phyloP scores from a whole-genome alignment of 2,113 vertebrate species.

The Melanotaenia duboulayi region DNA sequence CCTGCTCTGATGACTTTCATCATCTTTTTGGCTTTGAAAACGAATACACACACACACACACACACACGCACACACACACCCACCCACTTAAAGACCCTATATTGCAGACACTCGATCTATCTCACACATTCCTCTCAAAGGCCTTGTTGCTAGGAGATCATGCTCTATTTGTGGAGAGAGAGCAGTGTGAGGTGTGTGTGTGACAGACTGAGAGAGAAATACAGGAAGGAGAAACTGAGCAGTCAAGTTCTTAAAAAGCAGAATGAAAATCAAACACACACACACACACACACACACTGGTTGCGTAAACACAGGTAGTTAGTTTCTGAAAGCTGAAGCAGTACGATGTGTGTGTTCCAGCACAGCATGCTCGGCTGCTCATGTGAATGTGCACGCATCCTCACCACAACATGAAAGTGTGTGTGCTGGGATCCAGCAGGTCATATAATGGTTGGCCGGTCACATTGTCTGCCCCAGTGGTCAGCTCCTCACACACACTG shows the following conservation, averaged over 20 bases:
- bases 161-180: constrained; percentile 71
- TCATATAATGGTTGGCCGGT: constrained; percentile 66
- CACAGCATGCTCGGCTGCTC: constrained; percentile 34
- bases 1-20: constrained; percentile 56
- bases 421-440: constrained; percentile 58
- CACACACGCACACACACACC: constrained; percentile 11
- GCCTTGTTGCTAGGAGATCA: constrained; percentile 77
- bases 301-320: not conserved
- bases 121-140: constrained; percentile 62
- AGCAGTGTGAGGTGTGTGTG: constrained; percentile 3
- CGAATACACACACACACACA: constrained; percentile 14
- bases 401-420: constrained; percentile 4
- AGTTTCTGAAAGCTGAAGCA: constrained; percentile 13
- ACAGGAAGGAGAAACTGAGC: constrained; percentile 32
- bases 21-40: constrained; percentile 55
- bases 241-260: constrained; percentile 47
- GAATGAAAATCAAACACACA: constrained; percentile 12
- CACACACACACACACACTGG: constrained; percentile 8
- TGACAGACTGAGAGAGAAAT: constrained; percentile 18
- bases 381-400: constrained; percentile 38
- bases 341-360: constrained; percentile 34
- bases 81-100: constrained; percentile 27
- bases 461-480: constrained; percentile 67
- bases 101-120: constrained; percentile 62
- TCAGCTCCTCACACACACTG: constrained; percentile 57